Evolutionary conservation across 2,888 invertebrate genomes (phyloP).

Genomic region (Hypsopygia costalis): DNA sequence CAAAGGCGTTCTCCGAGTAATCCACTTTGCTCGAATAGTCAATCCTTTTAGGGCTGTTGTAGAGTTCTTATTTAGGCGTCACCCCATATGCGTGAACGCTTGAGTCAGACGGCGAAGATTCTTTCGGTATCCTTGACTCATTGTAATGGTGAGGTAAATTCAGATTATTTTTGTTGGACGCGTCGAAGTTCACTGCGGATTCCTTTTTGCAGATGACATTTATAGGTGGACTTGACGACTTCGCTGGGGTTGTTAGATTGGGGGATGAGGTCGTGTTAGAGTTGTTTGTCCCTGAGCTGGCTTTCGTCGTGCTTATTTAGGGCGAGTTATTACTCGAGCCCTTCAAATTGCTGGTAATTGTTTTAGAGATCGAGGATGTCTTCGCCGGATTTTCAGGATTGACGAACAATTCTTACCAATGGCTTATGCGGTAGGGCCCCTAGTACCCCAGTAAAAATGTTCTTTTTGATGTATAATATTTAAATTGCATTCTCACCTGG

Average conservation of each 20-base stretch:
- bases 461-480: no score
- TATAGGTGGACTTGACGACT: conserved; percentile 85
- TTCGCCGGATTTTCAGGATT: conserved; percentile 23
- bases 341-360: conserved; percentile 48
- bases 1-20: conserved; percentile 65
- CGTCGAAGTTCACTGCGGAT: conserved; percentile 62
- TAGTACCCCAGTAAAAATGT: no score
- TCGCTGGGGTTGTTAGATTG: conserved; percentile 84
- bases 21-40: conserved; percentile 84
- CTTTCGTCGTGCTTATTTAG: conserved; percentile 55
- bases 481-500: no score
- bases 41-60: conserved; percentile 72
- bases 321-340: conserved; percentile 43
- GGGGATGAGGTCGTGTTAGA: conserved; percentile 75
- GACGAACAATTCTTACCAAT: no score
- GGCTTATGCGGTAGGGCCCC: no score
- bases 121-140: conserved; percentile 60
- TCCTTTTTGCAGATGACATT: conserved; percentile 86
- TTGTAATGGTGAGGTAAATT: conserved; percentile 56
- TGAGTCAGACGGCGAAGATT: conserved; percentile 51
- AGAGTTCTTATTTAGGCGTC: conserved; percentile 73
- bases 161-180: conserved; percentile 57
- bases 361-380: conserved; percentile 55
- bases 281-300: conserved; percentile 46
- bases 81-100: conserved; percentile 69